phyloP scores from a whole-genome alignment of 2,113 vertebrate species.

The Pelvicachromis taeniatus region DNA sequence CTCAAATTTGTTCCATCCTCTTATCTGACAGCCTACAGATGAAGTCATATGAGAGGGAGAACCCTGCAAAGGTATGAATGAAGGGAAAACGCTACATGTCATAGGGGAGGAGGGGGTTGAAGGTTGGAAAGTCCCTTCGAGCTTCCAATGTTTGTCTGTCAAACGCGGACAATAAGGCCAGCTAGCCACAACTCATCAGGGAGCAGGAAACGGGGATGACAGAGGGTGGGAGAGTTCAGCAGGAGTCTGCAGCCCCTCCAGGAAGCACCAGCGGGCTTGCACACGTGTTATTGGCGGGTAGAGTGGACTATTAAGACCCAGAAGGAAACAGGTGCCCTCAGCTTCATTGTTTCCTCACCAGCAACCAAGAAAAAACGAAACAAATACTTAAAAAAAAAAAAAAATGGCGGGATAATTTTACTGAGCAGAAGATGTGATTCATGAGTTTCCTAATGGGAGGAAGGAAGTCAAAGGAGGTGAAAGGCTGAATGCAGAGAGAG shows the following conservation, averaged over 20 bases:
- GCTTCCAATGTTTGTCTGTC: conserved; percentile 49
- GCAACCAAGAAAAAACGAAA: not conserved
- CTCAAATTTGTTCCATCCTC: not conserved
- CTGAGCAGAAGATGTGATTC: conserved; percentile 40
- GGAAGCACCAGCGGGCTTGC: conserved; percentile 31
- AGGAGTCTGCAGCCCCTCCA: conserved; percentile 20
- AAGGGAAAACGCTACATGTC: not conserved
- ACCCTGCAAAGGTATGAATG: not conserved
- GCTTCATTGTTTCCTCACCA: conserved; percentile 61
- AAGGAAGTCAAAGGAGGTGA: conserved; percentile 55
- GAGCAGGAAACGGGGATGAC: conserved; percentile 51
- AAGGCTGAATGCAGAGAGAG: not conserved
- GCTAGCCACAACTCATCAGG: conserved; percentile 43
- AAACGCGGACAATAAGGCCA: conserved; percentile 24
- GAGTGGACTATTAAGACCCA: not conserved
- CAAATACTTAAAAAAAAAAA: conserved; percentile 4
- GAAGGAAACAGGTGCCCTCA: conserved; percentile 70
- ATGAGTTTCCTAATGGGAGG: conserved; percentile 47
- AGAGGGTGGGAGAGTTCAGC: conserved; percentile 62
- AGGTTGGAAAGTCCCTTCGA: conserved; percentile 58
- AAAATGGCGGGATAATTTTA: not conserved
- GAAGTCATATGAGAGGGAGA: not conserved
- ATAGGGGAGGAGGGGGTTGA: not conserved
- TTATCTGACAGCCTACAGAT: not conserved
- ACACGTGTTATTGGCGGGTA: conserved; percentile 5